Conservation (phyloP, 2,888 invertebrate genomes). For the Melieria picta region DNA sequence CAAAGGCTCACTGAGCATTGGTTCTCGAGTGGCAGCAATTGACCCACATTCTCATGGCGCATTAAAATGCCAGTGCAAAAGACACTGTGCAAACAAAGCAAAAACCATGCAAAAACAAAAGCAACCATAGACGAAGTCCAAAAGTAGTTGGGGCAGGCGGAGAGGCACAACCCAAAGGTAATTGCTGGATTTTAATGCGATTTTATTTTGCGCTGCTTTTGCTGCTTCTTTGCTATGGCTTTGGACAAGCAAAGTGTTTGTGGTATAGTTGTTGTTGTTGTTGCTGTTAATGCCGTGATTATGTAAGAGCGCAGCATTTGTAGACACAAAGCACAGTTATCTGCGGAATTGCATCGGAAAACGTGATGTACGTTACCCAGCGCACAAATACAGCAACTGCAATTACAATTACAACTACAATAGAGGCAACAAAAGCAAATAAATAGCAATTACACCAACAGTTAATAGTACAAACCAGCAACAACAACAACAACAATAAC, state of each 20-base stretch:
- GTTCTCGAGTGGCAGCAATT: conserved; percentile 23
- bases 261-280: conserved; percentile 8
- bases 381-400: conserved; percentile 37
- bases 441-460: background rate
- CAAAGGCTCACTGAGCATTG: no score
- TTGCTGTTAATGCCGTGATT: conserved; percentile 42
- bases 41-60: conserved; percentile 43
- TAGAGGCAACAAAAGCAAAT: background rate
- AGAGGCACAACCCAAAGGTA: conserved; percentile 40
- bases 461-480: no score
- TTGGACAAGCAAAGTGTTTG: background rate
- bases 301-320: conserved; percentile 45
- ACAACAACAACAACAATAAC: background rate
- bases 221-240: background rate
- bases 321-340: conserved; percentile 51
- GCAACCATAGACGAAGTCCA: background rate
- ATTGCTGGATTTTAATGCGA: background rate
- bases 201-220: conserved; percentile 1
- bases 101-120: conserved; percentile 4
- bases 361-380: conserved; percentile 58
- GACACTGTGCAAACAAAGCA: no score
- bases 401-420: conserved; percentile 2
- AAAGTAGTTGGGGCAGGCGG: background rate
- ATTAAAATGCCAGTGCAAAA: conserved; percentile 37
- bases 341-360: conserved; percentile 58